These are phyloP conservation scores for Masnerella sp. DNA, from an alignment of 2,888 invertebrate species.

Conservation along the genomic window DNA sequence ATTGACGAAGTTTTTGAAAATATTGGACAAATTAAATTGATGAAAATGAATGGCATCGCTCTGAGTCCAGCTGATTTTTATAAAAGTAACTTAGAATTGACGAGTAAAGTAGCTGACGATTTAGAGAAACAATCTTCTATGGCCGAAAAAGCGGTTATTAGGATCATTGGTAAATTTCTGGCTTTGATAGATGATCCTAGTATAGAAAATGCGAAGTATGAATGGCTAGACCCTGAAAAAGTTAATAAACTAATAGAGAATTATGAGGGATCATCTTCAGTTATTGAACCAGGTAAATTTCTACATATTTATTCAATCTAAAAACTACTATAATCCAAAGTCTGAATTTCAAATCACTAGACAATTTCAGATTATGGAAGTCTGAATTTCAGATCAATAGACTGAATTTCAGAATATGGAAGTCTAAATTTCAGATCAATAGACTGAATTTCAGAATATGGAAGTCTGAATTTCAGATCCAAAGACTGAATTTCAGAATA, in stretches of 20 bases:
- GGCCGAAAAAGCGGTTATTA: slow-evolving; percentile 87
- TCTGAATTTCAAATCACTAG: too few relatives aligned
- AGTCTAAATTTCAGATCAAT: too few relatives aligned
- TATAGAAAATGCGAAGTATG: slow-evolving; percentile 81
- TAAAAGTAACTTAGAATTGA: slow-evolving; percentile 81
- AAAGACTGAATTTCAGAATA: too few relatives aligned
- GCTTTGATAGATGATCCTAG: slow-evolving; percentile 81
- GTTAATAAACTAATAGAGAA: slow-evolving; percentile 82
- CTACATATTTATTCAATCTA: too few relatives aligned
- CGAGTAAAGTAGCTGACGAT: slow-evolving; percentile 79
- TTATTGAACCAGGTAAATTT: slow-evolving; percentile 80
- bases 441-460: too few relatives aligned
- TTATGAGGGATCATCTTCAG: slow-evolving; percentile 77
- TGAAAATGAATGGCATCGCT: slow-evolving; percentile 82
- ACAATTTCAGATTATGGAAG: too few relatives aligned
- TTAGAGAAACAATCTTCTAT: slow-evolving; percentile 82
- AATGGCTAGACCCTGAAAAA: slow-evolving; percentile 83
- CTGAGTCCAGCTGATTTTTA: slow-evolving; percentile 78
- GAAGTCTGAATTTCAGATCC: too few relatives aligned
- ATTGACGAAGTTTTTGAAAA: slow-evolving; percentile 84
- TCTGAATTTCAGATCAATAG: too few relatives aligned
- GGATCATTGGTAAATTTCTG: slow-evolving; percentile 87
- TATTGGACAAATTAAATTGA: slow-evolving; percentile 82
- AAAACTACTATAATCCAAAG: too few relatives aligned
- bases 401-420: too few relatives aligned